Base-by-base conservation (phyloP, 35 echinoderm and acorn worm genomes). In the Ophiothrix spiculata region DNA sequence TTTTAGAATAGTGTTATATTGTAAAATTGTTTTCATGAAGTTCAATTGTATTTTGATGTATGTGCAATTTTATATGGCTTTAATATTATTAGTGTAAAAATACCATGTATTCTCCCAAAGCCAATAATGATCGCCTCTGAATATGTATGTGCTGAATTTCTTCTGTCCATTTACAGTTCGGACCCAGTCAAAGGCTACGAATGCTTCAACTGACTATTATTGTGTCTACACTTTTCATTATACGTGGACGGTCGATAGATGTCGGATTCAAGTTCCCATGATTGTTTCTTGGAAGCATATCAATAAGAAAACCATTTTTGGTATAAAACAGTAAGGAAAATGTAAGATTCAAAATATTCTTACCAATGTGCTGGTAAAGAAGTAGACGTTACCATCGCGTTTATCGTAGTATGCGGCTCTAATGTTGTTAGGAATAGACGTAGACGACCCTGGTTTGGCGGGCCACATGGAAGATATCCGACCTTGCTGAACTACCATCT, bases 181-280 rank as follows among this genome's bases (percentile, higher is more conserved):
- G 1, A 94, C 82, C 96, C 96, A 99, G 84, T 99, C 96, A 38
- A 99, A 89, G 0, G 86, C 78, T 54, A 94, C 86, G 23, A 99
- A 92, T 0, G 87, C 39, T 39, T 77, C 87, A n/a, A n/a, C n/a
- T n/a, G n/a, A n/a, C n/a, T n/a, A n/a, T n/a, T n/a, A n/a, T n/a
- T n/a, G n/a, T n/a, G n/a, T n/a, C n/a, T n/a, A n/a, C n/a, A n/a
- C n/a, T n/a, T n/a, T n/a, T n/a, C n/a, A n/a, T n/a, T n/a, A n/a
- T n/a, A n/a, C n/a, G n/a, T n/a, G n/a, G n/a, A n/a, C n/a, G n/a
- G n/a, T n/a, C n/a, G n/a, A n/a, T n/a, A n/a, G n/a, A n/a, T n/a
- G n/a, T n/a, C n/a, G n/a, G 15, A 12, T 14, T 23, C 17, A 33
- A 13, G 13, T 33, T 13, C 14, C 15, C 15, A 77, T 23, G 12